Conservation (phyloP, 1,140 invertebrate species). For the Zaprionus nigranus region DNA sequence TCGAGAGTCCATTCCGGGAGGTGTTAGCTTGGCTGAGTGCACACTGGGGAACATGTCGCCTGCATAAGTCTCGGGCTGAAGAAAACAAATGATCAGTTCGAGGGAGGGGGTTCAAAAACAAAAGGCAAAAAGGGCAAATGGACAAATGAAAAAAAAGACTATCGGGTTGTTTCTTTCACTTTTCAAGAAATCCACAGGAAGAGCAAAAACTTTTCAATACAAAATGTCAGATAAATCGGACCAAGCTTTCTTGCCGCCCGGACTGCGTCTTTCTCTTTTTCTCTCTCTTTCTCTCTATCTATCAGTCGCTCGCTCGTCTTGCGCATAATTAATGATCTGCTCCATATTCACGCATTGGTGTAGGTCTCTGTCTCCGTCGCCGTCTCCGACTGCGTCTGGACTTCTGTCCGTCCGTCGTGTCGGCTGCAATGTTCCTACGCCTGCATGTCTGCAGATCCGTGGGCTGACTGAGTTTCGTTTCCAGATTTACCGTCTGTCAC, state of each 20-base stretch:
- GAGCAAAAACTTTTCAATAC: constrained; percentile 76
- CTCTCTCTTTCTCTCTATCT: background rate
- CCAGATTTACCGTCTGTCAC: constrained; percentile 72
- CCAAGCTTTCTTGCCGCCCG: constrained; percentile 33
- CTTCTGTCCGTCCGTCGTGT: constrained; percentile 17
- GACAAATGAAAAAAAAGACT: constrained; percentile 11
- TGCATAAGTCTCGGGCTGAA: constrained; percentile 18
- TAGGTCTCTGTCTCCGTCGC: constrained; percentile 62
- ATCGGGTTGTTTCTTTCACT: constrained; percentile 57
- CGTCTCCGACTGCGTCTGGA: constrained; percentile 12
- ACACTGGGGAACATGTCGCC: constrained; percentile 47
- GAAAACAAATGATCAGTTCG: constrained; percentile 69
- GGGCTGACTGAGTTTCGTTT: constrained; percentile 53
- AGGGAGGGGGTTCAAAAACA: constrained; percentile 59
- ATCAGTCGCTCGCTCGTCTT: constrained; percentile 32
- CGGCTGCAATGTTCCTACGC: constrained; percentile 36
- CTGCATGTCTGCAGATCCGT: constrained; percentile 67
- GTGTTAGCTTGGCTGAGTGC: constrained; percentile 53
- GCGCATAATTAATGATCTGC: constrained; percentile 84
- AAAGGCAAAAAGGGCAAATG: constrained; percentile 1
- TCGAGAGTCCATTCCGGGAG: constrained; percentile 47
- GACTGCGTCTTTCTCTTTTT: background rate
- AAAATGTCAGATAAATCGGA: constrained; percentile 77
- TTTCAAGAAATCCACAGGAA: constrained; percentile 80
- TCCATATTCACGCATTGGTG: constrained; percentile 82